Base-by-base conservation (phyloP, 2,888 invertebrate genomes). In the Zygothrica quintamaculata region DNA sequence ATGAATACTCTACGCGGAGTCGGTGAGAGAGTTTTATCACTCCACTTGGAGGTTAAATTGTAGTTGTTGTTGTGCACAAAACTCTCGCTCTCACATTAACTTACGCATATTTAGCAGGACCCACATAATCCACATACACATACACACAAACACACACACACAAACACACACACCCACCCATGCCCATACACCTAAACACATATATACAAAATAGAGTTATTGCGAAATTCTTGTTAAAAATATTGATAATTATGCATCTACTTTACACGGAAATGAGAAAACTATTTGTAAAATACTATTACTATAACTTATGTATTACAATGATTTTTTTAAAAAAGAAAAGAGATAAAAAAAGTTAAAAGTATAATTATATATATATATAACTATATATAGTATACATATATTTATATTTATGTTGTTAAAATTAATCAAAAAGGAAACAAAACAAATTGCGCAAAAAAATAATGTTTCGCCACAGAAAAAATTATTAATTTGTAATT, bases 11-110 rank as follows among this genome's bases (percentile, higher is more conserved):
- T 71, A 74, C 71, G 85, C 57, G 82, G 82, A 84, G 82, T 84
- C 82, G 82, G 85, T 84, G 82, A 87, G 87, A 82, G 82, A 81
- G 82, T 87, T 84, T 82, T 84, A 84, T 84, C 82, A 84, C 82
- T 84, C 79, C 82, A 65, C 85, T 75, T 85, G 85, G 87, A 84
- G 85, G 76, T 84, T 78, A 78, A 85, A 82, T 76, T 74, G 85
- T 87, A 85, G 85, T 87, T 81, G 85, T 84, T 79, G 85, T 82
- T 87, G 82, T 87, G 85, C 84, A 87, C 84, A 84, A 87, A 87
- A 78, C 80, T 84, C 85, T 76, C 79, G 70, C 87, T 65, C 84
- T 73, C 81, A 71, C 66, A 72, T 55, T 58, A 48, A 67, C 62
- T 33, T 52, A 73, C 70, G 61, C 74, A 65, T 58, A 65, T 62